Evolutionary conservation across 2,888 invertebrate species (phyloP).

Genomic region (Mesopsocus fuscifrons): DNA sequence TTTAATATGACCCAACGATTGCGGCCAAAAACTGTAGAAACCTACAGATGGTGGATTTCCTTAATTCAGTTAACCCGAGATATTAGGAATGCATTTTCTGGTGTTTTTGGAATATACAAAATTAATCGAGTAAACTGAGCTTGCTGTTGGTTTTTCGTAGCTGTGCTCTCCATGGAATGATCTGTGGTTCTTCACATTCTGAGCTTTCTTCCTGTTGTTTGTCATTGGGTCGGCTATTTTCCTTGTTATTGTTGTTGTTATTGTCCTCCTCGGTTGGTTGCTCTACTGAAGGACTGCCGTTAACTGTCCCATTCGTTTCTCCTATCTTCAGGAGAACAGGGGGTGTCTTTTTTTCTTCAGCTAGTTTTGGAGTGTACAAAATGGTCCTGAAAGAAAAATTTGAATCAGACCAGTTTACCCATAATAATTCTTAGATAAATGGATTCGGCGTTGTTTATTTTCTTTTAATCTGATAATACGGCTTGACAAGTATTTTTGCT

Average conservation of each 20-base stretch:
- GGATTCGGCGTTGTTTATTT: too few relatives aligned
- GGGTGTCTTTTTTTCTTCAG: conserved; percentile 28
- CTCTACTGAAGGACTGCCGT: conserved; percentile 28
- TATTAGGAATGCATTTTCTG: too few relatives aligned
- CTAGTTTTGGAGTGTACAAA: conserved; percentile 45
- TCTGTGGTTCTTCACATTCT: conserved; percentile 36
- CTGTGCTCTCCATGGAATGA: conserved; percentile 80
- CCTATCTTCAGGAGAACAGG: not conserved
- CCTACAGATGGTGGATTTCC: too few relatives aligned
- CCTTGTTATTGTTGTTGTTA: conserved; percentile 1
- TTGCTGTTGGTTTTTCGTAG: conserved; percentile 79
- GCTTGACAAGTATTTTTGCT: too few relatives aligned
- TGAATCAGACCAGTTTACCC: too few relatives aligned
- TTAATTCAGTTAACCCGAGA: too few relatives aligned
- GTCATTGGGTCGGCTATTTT: conserved; percentile 2
- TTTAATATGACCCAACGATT: too few relatives aligned
- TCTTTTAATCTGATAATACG: too few relatives aligned
- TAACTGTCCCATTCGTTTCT: not conserved
- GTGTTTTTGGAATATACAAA: too few relatives aligned
- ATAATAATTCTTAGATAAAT: too few relatives aligned
- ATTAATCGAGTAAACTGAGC: conserved; percentile 53
- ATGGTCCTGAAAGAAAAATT: conserved; percentile 35
- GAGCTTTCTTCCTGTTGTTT: conserved; percentile 29
- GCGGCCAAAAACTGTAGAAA: too few relatives aligned
- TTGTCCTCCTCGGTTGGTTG: conserved; percentile 22